These are phyloP conservation scores for Cyclophora punctaria DNA, from an alignment of 2,888 invertebrate species.

Conservation along the genomic window DNA sequence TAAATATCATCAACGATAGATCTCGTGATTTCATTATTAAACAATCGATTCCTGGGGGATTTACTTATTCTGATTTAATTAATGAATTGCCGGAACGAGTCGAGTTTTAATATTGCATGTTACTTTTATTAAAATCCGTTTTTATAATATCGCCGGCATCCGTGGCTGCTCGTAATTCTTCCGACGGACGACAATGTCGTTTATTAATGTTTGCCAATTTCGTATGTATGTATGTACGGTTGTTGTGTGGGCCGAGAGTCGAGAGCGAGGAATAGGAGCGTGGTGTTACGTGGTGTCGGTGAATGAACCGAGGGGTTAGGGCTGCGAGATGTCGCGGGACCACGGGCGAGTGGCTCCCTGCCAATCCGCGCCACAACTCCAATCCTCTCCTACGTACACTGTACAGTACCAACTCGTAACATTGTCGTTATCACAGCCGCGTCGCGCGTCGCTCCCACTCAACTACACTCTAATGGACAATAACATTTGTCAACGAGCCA, in stretches of 20 bases:
- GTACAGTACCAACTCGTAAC: constrained; percentile 15
- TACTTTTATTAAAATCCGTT: constrained; percentile 13
- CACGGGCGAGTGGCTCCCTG: constrained; percentile 48
- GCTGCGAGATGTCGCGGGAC: constrained; percentile 11
- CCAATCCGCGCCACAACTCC: constrained; percentile 36
- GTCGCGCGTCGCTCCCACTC: constrained; percentile 28
- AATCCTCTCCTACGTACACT: constrained; percentile 28
- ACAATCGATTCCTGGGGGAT: constrained; percentile 11
- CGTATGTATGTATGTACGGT: constrained; percentile 18
- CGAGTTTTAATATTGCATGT: constrained; percentile 4
- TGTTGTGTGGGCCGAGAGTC: constrained; percentile 5
- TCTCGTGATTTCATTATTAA: constrained; percentile 12
- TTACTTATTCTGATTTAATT: constrained; percentile 13
- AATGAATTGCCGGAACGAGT: constrained; percentile 13
- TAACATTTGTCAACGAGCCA: constrained; percentile 17
- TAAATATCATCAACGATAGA: constrained; percentile 15
- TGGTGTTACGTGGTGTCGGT: constrained; percentile 26
- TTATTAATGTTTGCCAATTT: constrained; percentile 32
- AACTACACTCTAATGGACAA: constrained; percentile 32
- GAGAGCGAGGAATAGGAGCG: constrained; percentile 5
- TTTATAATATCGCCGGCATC: constrained; percentile 8
- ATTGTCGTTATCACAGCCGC: constrained; percentile 31
- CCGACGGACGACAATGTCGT: constrained; percentile 26
- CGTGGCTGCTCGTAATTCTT: constrained; percentile 28
- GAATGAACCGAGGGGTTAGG: constrained; percentile 33